These are phyloP conservation scores for Synanthedon myopaeformis DNA, from an alignment of 2,888 invertebrate species.

Conservation along the genomic window DNA sequence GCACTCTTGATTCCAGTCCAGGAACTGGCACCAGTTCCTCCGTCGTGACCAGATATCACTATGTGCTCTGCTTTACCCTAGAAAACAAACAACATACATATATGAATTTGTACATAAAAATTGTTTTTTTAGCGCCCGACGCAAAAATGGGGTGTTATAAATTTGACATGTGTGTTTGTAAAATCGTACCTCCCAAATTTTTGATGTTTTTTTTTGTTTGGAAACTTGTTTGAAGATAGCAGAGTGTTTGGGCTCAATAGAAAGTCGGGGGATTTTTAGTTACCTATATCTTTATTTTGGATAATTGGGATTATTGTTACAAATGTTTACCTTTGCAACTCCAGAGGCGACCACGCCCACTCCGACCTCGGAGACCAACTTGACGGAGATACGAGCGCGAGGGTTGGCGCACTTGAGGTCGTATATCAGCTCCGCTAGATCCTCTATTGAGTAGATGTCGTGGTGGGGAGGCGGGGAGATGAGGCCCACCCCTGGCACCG, in stretches of 20 bases:
- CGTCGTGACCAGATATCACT: constrained; percentile 98
- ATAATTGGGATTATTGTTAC: not conserved
- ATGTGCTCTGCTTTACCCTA: constrained; percentile 99
- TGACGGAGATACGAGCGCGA: constrained; percentile 93
- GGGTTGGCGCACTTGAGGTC: constrained; percentile 99
- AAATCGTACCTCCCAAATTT: no score
- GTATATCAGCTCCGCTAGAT: constrained; percentile 97
- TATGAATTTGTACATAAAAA: not conserved
- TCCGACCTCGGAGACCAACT: constrained; percentile 97
- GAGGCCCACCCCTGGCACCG: constrained; percentile 95
- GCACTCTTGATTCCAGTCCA: constrained; percentile 99
- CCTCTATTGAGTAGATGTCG: constrained; percentile 99
- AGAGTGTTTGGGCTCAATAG: no score
- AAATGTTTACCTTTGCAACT: constrained; percentile 84
- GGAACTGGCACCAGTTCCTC: constrained; percentile 98
- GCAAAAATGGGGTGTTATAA: no score
- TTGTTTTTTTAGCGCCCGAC: not conserved
- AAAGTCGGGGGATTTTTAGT: no score
- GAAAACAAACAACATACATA: constrained; percentile 4
- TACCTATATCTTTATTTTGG: no score
- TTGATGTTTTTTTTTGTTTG: no score
- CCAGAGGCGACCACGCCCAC: constrained; percentile 99
- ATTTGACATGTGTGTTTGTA: no score
- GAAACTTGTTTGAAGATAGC: no score
- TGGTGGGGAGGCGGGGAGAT: constrained; percentile 99